These are phyloP conservation scores for Esperia sulphurella DNA, from an alignment of 2,888 invertebrate species.

Conservation along the genomic window DNA sequence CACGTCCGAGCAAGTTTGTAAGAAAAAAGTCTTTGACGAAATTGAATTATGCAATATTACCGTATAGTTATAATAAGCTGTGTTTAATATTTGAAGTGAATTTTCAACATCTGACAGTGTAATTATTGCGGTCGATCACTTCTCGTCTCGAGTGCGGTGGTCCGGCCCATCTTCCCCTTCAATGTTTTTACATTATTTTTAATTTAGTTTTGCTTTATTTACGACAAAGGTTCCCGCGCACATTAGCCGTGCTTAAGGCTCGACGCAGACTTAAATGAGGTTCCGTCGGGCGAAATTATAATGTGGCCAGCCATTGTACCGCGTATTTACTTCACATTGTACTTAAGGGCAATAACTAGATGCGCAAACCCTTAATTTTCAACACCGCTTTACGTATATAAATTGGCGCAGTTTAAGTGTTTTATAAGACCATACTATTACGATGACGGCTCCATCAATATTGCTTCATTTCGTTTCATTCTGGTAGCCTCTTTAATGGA, in stretches of 20 bases:
- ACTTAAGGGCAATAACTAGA: conserved; percentile 76
- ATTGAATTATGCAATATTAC: conserved; percentile 7
- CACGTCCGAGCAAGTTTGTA: conserved; percentile 5
- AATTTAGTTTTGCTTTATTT: conserved; percentile 69
- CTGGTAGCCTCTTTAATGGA: neutral
- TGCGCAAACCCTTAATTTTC: conserved; percentile 62
- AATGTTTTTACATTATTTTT: conserved; percentile 69
- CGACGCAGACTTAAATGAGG: conserved; percentile 66
- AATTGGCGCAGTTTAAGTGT: conserved; percentile 49
- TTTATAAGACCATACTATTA: conserved; percentile 38
- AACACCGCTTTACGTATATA: conserved; percentile 50
- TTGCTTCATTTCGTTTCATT: conserved; percentile 26
- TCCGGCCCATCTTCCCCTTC: conserved; percentile 63
- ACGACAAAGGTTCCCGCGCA: conserved; percentile 58
- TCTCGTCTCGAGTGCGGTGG: conserved; percentile 57
- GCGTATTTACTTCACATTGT: conserved; percentile 75
- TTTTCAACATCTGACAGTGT: conserved; percentile 61
- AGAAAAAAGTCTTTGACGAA: neutral
- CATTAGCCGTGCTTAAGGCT: conserved; percentile 61
- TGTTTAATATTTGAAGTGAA: conserved; percentile 39
- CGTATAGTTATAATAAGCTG: conserved; percentile 5
- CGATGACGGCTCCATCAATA: conserved; percentile 31
- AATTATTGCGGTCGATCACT: conserved; percentile 65
- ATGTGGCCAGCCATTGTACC: conserved; percentile 56
- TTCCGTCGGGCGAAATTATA: conserved; percentile 73